Base-by-base conservation (phyloP, 1,140 invertebrate genomes). In the Mya arenaria region DNA sequence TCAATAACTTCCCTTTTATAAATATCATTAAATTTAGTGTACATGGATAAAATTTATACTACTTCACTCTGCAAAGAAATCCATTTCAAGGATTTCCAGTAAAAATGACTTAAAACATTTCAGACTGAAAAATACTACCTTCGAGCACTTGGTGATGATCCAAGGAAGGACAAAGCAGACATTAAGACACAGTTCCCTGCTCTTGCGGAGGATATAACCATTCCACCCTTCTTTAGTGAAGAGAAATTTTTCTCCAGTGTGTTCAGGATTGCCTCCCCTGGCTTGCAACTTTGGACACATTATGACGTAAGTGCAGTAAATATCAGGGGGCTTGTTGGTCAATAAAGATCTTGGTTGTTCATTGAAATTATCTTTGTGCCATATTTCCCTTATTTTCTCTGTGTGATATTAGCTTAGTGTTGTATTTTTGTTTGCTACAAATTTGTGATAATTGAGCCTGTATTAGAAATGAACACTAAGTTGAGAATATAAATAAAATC, bases 211-310 rank as follows among this genome's bases (percentile, higher is more conserved):
- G 94, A 95, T 87, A 88, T 95, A 13, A 85, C 78, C 30, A 89
- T 94, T 81, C 94, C 94, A 19, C 41, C 90, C 2, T 90, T 95
- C 60, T 94, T 94, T 89, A 85, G 90, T 1, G 32, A 81, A 25
- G 86, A 92, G 15, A 82, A 91, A 30, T 94, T 94, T 78, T 95
- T 95, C 88, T 95, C 95, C 0, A 94, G 93, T 85, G 94, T 95
- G 6, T 94, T 95, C 78, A 89, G 95, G 32, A 93, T 95, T 71
- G 92, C 93, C 34, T 95, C 94, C 1, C 84, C 90, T 62, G 88
- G 90, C 30, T 84, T 94, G 25, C 93, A 94, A 80, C 84, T 95
- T 25, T 95, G 95, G 95, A 95, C 94, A 37, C 95, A 95, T 90
- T 95, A 95, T 92, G 95, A 95, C 92, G 93, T 94, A 87, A 89